Evolutionary conservation across 2,113 vertebrate genomes (phyloP).

Genomic region (Lophius piscatorius): DNA sequence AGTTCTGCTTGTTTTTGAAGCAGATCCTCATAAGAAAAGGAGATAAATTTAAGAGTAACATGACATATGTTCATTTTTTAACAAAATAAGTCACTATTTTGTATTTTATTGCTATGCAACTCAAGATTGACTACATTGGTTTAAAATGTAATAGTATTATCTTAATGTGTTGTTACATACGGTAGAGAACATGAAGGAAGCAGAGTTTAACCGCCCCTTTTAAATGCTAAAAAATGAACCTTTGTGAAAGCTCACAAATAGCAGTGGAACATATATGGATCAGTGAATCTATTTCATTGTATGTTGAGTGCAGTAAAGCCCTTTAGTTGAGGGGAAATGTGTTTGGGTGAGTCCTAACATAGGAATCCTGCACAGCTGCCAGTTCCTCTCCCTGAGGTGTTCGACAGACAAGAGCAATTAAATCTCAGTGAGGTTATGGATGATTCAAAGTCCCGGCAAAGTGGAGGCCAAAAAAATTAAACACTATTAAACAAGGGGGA

Average conservation of each 20-base stretch:
- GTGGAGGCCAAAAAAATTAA: conserved; percentile 43
- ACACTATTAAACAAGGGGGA: conserved; percentile 53
- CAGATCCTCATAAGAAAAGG: too few relatives aligned
- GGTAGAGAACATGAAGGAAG: not conserved
- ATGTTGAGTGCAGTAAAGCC: conserved; percentile 13
- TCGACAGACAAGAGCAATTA: conserved; percentile 63
- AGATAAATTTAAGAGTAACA: conserved; percentile 14
- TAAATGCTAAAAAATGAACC: too few relatives aligned
- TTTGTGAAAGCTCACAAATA: too few relatives aligned
- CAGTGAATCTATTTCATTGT: conserved; percentile 1
- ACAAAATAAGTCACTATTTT: too few relatives aligned
- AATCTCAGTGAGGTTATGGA: conserved; percentile 49
- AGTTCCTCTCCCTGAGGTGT: conserved; percentile 43
- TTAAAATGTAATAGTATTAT: conserved; percentile 8
- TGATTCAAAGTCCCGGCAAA: conserved; percentile 55
- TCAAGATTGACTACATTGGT: conserved; percentile 19
- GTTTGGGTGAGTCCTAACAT: conserved; percentile 42
- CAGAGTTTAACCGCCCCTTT: too few relatives aligned
- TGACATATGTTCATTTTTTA: not conserved
- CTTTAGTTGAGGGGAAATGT: conserved; percentile 7
- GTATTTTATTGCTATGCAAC: conserved; percentile 9
- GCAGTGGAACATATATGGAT: not conserved
- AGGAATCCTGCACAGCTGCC: conserved; percentile 56
- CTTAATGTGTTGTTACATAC: too few relatives aligned
- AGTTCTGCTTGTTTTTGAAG: conserved; percentile 10